Conservation (phyloP, 2,113 vertebrate genomes). For the Acrocephalus arundinaceus region DNA sequence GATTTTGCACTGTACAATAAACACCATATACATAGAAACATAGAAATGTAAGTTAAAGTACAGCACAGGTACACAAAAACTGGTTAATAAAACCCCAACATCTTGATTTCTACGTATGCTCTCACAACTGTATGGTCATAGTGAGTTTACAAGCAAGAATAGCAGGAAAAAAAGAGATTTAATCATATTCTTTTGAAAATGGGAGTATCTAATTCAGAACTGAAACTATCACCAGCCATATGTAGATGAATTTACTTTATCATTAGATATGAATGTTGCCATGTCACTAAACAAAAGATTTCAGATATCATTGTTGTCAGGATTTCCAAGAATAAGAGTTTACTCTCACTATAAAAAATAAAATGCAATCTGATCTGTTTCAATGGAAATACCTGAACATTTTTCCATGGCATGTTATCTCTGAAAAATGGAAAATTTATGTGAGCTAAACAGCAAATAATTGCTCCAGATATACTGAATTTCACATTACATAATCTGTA, state of each 20-base stretch:
- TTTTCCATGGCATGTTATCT: slow-evolving; percentile 53
- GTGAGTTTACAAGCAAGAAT: background rate
- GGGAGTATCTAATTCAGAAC: background rate
- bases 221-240: background rate
- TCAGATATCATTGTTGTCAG: slow-evolving; percentile 10
- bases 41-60: background rate
- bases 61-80: background rate
- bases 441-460: slow-evolving; percentile 48
- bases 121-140: background rate
- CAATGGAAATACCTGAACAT: slow-evolving; percentile 49
- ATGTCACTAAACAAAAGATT: slow-evolving; percentile 35
- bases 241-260: background rate
- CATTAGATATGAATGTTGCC: background rate
- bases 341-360: background rate
- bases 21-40: background rate
- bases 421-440: slow-evolving; percentile 42
- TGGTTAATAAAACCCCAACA: background rate
- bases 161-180: background rate
- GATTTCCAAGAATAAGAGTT: slow-evolving; percentile 44
- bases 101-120: background rate
- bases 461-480: slow-evolving; percentile 37
- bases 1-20: background rate
- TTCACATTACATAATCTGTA: background rate
- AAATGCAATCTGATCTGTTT: background rate
- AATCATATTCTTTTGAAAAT: background rate